Evolutionary conservation across 1,140 invertebrate species (phyloP), one percentile per base, ranked within the genome.

Genomic region (Trichogramma pretiosum): DNA sequence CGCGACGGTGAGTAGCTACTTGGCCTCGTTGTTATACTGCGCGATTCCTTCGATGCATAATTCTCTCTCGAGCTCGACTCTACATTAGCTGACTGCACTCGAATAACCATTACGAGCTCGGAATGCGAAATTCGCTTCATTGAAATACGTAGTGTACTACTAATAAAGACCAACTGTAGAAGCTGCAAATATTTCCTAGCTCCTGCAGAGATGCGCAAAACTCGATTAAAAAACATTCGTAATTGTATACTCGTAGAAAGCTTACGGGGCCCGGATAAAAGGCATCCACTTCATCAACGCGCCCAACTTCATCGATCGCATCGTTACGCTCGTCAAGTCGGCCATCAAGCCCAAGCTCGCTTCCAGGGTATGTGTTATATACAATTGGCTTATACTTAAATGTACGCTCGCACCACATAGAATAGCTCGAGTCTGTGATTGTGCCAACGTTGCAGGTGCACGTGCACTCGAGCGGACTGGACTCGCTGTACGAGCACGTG

Each of bases 241-340:
- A n/a, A n/a, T n/a, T n/a, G n/a, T n/a, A n/a, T 21, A 19, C 13
- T 14, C 73, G 44, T 73, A 88, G 81, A 84, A 87, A 67, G 82
- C 82, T 0, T 83, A 85, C 56, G 84, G 84, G 0, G 75, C 83
- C 30, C 74, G 82, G 54, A 72, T 87, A 45, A 84, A 83, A 58
- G 79, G 81, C 52, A 80, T 87, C 30, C 84, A 88, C 63, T 77
- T 86, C 47, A 73, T 83, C 28, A 83, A 83, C 55, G 74, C 75
- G 3, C 76, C 79, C 0, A 64, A 75, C 1, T 82, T 81, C 63
- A 70, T 83, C 45, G 77, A 81, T 57, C 75, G 75, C 50, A 70
- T 81, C 42, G 67, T 80, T 40, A 72, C 72, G 24, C 62, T 84
- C 32, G 70, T 80, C 30, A 81, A 80, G 57, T 80, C 81, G 0